These are phyloP conservation scores for Gymnoscopelus microlampas DNA, from an alignment of 2,797 vertebrate species.

Conservation along the genomic window DNA sequence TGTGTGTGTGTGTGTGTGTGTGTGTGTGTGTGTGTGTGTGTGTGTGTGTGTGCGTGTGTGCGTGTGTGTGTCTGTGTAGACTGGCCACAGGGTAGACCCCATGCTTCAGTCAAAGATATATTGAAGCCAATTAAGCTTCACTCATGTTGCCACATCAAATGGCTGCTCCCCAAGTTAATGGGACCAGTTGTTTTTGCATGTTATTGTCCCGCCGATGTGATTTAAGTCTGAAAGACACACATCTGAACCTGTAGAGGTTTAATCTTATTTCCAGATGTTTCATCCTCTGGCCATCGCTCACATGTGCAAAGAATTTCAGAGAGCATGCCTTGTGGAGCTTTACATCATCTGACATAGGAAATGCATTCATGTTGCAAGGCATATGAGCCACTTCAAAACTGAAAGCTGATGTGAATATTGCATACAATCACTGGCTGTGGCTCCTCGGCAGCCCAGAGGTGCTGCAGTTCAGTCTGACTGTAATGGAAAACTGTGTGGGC, in stretches of 20 bases:
- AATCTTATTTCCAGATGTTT: slow-evolving; percentile 67
- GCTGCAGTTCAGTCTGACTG: slow-evolving; percentile 53
- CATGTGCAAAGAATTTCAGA: slow-evolving; percentile 58
- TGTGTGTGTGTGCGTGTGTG: no score
- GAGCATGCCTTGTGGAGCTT: slow-evolving; percentile 59
- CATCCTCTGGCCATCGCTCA: slow-evolving; percentile 52
- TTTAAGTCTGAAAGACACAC: slow-evolving; percentile 43
- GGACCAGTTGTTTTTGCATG: slow-evolving; percentile 44
- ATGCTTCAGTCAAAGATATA: slow-evolving; percentile 51
- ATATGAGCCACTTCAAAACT: slow-evolving; percentile 37
- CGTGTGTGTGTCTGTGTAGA: background rate
- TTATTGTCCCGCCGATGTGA: slow-evolving; percentile 58
- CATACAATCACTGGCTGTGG: slow-evolving; percentile 58
- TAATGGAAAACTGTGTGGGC: slow-evolving; percentile 79
- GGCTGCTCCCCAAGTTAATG: slow-evolving; percentile 44
- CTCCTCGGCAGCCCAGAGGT: slow-evolving; percentile 60
- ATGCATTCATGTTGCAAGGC: slow-evolving; percentile 40
- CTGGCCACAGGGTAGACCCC: slow-evolving; percentile 48
- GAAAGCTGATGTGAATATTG: slow-evolving; percentile 53
- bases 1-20: no score
- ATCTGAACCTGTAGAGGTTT: slow-evolving; percentile 58
- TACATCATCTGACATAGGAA: slow-evolving; percentile 48
- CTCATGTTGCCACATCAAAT: slow-evolving; percentile 64
- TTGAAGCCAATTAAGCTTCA: slow-evolving; percentile 53
- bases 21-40: no score